These are phyloP conservation scores for Pachypanchax playfairii DNA, from an alignment of 2,113 vertebrate species.

Conservation along the genomic window DNA sequence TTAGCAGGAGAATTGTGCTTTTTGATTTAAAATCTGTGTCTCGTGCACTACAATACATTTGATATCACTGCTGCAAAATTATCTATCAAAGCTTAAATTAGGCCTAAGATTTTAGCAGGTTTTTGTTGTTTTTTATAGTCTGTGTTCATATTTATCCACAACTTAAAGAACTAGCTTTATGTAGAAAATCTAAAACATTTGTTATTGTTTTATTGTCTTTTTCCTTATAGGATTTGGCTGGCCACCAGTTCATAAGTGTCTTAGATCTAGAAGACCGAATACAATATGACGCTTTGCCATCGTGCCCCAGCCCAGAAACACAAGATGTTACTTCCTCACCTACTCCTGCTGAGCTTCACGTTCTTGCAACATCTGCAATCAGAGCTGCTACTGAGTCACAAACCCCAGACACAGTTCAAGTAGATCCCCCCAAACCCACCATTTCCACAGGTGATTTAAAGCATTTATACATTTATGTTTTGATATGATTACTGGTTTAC, in stretches of 20 bases:
- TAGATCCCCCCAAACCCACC: conserved; percentile 1
- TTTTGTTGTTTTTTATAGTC: too few species aligned
- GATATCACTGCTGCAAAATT: not conserved
- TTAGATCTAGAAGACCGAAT: conserved; percentile 82
- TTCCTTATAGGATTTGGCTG: conserved; percentile 56
- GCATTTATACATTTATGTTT: not conserved
- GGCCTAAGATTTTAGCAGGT: not conserved
- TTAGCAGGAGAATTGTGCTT: not conserved
- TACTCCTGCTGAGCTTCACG: conserved; percentile 77
- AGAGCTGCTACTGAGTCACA: conserved; percentile 45
- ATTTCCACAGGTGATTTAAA: conserved; percentile 49
- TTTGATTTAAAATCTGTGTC: conserved; percentile 2
- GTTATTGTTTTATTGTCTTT: conserved; percentile 33
- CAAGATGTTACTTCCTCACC: conserved; percentile 58
- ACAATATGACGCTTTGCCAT: conserved; percentile 68
- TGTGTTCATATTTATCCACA: not conserved
- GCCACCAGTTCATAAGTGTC: conserved; percentile 82
- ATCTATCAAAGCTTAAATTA: not conserved
- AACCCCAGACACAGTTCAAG: not conserved
- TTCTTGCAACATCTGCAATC: conserved; percentile 71
- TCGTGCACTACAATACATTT: not conserved
- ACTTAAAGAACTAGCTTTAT: not conserved
- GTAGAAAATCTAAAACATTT: not conserved
- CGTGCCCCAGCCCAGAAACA: conserved; percentile 14
- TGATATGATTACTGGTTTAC: too few species aligned